phyloP scores from a whole-genome alignment of 2,113 vertebrate genomes.

The Poeciliopsis retropinna region DNA sequence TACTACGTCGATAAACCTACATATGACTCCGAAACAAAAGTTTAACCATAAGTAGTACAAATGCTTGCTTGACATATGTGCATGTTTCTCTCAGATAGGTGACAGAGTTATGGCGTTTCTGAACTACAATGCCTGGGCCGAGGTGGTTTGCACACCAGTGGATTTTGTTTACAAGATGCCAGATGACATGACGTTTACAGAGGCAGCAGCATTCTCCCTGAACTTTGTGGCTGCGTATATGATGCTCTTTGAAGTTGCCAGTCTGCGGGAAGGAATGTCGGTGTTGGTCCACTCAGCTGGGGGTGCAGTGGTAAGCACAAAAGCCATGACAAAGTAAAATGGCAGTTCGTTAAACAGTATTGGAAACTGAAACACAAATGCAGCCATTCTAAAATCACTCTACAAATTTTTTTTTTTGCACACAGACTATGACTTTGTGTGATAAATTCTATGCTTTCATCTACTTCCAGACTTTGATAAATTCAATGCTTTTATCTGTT shows the following conservation, averaged over 20 bases:
- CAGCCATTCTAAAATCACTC: neutral
- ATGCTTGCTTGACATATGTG: neutral
- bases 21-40: neutral
- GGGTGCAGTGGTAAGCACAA: slow-evolving; percentile 90
- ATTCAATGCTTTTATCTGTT: slow-evolving; percentile 7
- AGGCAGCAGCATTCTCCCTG: slow-evolving; percentile 94
- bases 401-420: neutral
- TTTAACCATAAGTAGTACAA: neutral
- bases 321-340: neutral
- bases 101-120: slow-evolving; percentile 97
- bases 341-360: neutral
- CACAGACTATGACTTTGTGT: neutral
- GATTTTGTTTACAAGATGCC: slow-evolving; percentile 97
- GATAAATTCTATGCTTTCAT: neutral
- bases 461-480: slow-evolving; percentile 7
- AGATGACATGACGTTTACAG: slow-evolving; percentile 93
- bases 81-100: slow-evolving; percentile 85
- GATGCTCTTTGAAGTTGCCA: slow-evolving; percentile 98
- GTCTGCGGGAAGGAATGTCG: slow-evolving; percentile 96
- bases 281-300: slow-evolving; percentile 96
- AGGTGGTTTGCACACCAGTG: slow-evolving; percentile 90
- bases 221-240: slow-evolving; percentile 98
- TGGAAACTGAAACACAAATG: neutral
- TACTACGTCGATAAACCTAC: neutral
- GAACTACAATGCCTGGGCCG: slow-evolving; percentile 97